These are phyloP conservation scores for Pseudomyrmex sp. DNA, from an alignment of 1,140 invertebrate species.

Conservation along the genomic window DNA sequence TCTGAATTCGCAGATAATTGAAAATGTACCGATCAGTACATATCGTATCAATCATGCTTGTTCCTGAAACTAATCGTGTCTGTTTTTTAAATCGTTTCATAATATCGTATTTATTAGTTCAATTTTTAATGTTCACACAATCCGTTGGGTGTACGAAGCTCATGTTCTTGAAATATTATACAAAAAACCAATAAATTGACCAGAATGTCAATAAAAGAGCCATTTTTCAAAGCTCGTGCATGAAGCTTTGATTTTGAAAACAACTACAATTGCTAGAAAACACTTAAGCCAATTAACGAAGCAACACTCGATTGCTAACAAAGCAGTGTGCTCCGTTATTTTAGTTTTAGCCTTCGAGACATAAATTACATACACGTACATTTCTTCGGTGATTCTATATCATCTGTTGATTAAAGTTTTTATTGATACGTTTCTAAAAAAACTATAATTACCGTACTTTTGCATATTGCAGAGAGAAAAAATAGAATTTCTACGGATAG, in stretches of 20 bases:
- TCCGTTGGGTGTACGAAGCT: no score
- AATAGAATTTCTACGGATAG: background rate
- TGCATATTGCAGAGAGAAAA: no score
- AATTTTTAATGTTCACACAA: background rate
- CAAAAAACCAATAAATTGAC: background rate
- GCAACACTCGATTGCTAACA: background rate
- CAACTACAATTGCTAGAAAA: background rate
- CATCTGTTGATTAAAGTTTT: background rate
- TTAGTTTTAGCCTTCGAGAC: background rate
- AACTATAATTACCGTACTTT: background rate
- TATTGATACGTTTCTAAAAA: conserved; percentile 1
- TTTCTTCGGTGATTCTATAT: no score
- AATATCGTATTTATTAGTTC: conserved; percentile 46
- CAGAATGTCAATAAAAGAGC: background rate
- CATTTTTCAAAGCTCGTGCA: background rate
- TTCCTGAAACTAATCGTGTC: background rate
- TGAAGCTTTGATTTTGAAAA: background rate
- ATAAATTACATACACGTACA: no score
- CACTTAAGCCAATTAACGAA: background rate
- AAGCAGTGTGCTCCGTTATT: conserved; percentile 2
- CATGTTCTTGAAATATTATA: background rate
- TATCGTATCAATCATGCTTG: conserved; percentile 55
- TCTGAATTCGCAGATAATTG: conserved; percentile 59
- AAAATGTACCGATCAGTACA: conserved; percentile 53
- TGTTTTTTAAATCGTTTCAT: background rate